phyloP scores from a whole-genome alignment of 2,113 vertebrate species.

The Podarcis raffonei region DNA sequence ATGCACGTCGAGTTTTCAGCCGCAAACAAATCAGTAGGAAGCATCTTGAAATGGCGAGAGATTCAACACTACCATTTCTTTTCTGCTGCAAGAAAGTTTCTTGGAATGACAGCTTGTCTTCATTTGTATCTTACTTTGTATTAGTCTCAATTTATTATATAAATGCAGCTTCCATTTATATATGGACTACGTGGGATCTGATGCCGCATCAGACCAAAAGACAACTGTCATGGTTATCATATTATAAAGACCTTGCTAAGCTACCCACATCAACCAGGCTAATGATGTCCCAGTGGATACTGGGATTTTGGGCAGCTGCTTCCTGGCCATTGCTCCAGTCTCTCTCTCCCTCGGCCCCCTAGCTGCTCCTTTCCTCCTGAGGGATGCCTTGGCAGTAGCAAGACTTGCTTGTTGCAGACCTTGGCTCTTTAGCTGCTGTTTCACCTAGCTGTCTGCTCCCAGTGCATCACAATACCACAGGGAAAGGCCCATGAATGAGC shows the following conservation, averaged over 20 bases:
- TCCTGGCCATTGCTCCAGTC: background rate
- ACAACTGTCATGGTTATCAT: background rate
- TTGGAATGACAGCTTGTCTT: background rate
- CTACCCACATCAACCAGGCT: background rate
- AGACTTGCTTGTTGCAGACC: background rate
- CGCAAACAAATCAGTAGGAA: slow-evolving; percentile 39
- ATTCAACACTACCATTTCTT: background rate
- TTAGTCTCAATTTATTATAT: background rate
- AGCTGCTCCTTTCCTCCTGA: background rate
- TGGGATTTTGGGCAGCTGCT: background rate
- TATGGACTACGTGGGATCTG: background rate
- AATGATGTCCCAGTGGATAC: background rate
- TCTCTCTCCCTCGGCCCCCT: background rate
- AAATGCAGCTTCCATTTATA: background rate
- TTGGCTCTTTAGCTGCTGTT: background rate
- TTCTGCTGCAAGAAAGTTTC: background rate
- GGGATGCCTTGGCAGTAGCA: background rate
- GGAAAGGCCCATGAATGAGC: background rate
- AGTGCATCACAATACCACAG: background rate
- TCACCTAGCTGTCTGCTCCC: background rate
- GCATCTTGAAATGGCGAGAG: slow-evolving; percentile 8
- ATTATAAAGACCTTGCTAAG: background rate
- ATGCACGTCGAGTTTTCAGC: slow-evolving; percentile 48
- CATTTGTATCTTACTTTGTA: background rate
- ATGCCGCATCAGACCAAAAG: background rate